Percentiles rank a stretch among this genome's conserved stretches.
Conservation (phyloP, 2,797 vertebrate genomes). For the Petrocephalus schoutedeni region DNA sequence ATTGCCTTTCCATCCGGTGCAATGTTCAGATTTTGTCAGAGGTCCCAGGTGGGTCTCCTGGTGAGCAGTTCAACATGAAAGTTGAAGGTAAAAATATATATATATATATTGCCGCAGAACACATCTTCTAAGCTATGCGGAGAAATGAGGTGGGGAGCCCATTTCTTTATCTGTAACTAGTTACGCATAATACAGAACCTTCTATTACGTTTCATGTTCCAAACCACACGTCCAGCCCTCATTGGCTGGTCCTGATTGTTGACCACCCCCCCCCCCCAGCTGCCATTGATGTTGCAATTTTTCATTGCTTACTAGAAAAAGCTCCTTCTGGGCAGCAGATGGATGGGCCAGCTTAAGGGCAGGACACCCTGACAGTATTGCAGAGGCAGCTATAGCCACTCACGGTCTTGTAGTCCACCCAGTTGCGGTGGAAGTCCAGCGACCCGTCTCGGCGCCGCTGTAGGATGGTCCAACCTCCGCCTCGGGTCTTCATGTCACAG, state of each 20-base stretch:
- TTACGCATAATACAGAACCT: background rate
- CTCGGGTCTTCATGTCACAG: conserved; percentile 74
- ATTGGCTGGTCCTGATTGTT: background rate
- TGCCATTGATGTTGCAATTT: background rate
- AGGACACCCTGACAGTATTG: background rate
- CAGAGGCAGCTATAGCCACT: conserved; percentile 24
- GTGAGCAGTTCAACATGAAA: background rate
- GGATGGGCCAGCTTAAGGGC: background rate
- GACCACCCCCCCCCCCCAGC: background rate
- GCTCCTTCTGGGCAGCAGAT: background rate
- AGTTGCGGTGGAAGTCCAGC: conserved; percentile 66
- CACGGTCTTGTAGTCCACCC: conserved; percentile 75
- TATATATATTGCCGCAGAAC: background rate
- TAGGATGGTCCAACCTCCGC: conserved; percentile 75
- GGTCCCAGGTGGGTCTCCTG: background rate
- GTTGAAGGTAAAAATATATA: background rate
- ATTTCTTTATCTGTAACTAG: background rate
- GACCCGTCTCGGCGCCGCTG: conserved; percentile 71
- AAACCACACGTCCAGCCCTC: background rate
- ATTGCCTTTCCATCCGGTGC: background rate
- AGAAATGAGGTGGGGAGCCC: background rate
- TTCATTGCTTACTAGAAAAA: background rate
- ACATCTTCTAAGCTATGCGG: background rate
- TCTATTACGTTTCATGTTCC: background rate
- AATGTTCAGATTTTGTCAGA: background rate